Evolutionary conservation across 1,140 invertebrate species (phyloP).

Genomic region (Lasaia peninsularis): DNA sequence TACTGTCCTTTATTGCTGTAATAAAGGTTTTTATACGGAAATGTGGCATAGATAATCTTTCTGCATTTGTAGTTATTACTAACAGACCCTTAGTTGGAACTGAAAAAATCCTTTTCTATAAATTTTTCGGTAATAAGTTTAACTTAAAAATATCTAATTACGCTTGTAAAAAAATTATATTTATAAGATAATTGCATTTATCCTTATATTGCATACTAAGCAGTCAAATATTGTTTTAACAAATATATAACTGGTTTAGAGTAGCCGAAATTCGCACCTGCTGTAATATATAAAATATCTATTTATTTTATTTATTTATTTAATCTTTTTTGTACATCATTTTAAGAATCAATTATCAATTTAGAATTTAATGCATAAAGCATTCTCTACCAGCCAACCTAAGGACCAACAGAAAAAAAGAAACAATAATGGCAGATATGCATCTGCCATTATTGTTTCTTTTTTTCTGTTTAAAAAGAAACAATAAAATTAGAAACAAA

Average conservation of each 20-base stretch:
- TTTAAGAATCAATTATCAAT: no score
- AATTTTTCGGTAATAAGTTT: no score
- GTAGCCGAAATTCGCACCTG: not conserved
- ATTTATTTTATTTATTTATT: no score
- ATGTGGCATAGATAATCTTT: not conserved
- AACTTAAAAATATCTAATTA: not conserved
- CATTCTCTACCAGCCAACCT: no score
- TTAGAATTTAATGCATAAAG: no score
- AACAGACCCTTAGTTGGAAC: not conserved
- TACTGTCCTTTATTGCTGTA: slow-evolving; percentile 33
- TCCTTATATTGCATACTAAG: not conserved
- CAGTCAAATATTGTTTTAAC: not conserved
- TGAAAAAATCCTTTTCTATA: not conserved
- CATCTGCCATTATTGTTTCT: no score
- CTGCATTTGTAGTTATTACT: not conserved
- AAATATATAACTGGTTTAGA: not conserved
- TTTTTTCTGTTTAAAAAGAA: no score
- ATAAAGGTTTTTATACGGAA: slow-evolving; percentile 28
- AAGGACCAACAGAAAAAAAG: no score
- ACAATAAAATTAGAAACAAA: no score
- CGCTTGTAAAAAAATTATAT: no score
- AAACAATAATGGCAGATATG: no score
- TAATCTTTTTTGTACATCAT: no score
- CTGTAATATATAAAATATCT: not conserved
- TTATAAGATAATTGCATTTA: not conserved